Percentiles rank a stretch among this genome's conserved stretches.
Conservation (phyloP, 2,797 vertebrate species). For the Scleropages formosus region DNA sequence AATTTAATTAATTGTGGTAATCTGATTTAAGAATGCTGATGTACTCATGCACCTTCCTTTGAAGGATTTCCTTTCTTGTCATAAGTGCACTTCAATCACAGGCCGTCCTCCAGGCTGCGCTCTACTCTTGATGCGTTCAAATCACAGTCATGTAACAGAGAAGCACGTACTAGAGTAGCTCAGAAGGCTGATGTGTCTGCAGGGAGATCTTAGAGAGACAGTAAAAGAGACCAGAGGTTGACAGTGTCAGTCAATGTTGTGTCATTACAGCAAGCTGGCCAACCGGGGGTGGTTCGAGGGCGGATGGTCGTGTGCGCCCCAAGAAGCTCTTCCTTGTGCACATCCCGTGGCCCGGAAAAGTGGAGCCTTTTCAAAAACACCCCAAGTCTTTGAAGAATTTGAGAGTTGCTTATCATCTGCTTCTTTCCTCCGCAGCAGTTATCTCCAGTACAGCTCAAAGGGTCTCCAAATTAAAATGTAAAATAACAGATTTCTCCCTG, state of each 20-base stretch:
- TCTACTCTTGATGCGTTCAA: no score
- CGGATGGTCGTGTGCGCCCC: not conserved
- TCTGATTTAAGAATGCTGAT: no score
- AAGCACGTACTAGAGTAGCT: no score
- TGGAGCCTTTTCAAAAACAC: constrained; percentile 35
- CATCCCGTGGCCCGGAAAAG: constrained; percentile 27
- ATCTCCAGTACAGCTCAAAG: constrained; percentile 44
- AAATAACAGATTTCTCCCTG: constrained; percentile 48
- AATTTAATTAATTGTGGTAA: no score
- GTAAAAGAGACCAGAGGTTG: not conserved
- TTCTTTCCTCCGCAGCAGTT: constrained; percentile 45
- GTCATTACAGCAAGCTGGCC: constrained; percentile 27
- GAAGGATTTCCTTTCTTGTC: no score
- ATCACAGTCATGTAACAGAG: no score
- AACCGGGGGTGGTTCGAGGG: constrained; percentile 25
- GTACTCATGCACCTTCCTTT: no score
- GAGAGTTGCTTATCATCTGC: constrained; percentile 43
- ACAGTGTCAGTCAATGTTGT: not conserved
- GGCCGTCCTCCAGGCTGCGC: no score
- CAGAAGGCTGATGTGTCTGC: no score
- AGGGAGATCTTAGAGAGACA: not conserved
- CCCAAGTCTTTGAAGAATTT: constrained; percentile 48
- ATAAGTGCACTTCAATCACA: no score
- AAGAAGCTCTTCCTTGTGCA: constrained; percentile 1
- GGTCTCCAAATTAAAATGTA: constrained; percentile 42